phyloP scores from a whole-genome alignment of 2,888 invertebrate genomes.

The Phalangium opilio region DNA sequence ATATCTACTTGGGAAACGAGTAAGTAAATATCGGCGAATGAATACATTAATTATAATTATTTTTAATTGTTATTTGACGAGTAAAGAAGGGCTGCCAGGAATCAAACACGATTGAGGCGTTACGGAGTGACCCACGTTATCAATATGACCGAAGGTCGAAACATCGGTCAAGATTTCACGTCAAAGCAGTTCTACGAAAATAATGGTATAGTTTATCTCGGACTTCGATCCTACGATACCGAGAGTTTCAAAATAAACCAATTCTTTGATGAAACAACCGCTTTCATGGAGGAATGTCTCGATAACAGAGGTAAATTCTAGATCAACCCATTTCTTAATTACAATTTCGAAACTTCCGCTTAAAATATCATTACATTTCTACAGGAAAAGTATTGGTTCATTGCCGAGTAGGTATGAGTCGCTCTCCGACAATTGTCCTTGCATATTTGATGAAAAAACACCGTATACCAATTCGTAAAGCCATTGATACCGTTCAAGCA shows the following conservation, averaged over 20 bases:
- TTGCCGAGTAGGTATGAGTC: slow-evolving; percentile 36
- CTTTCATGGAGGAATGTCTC: slow-evolving; percentile 34
- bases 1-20: no score
- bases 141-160: slow-evolving; percentile 35
- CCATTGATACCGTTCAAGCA: slow-evolving; percentile 30
- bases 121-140: slow-evolving; percentile 35
- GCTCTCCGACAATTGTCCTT: slow-evolving; percentile 35
- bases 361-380: no score
- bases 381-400: slow-evolving; percentile 36
- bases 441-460: slow-evolving; percentile 35
- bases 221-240: slow-evolving; percentile 35
- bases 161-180: slow-evolving; percentile 30
- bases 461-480: slow-evolving; percentile 31
- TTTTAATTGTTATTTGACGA: no score
- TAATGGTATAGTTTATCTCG: slow-evolving; percentile 30
- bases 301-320: slow-evolving; percentile 23
- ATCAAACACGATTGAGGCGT: slow-evolving; percentile 27
- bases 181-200: slow-evolving; percentile 28
- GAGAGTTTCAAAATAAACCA: slow-evolving; percentile 32
- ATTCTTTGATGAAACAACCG: slow-evolving; percentile 32
- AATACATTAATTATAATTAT: no score
- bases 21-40: no score
- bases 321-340: no score
- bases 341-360: no score
- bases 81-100: slow-evolving; percentile 33